Conservation (phyloP, 1,140 invertebrate species). For the Conopomorpha cramerella region DNA sequence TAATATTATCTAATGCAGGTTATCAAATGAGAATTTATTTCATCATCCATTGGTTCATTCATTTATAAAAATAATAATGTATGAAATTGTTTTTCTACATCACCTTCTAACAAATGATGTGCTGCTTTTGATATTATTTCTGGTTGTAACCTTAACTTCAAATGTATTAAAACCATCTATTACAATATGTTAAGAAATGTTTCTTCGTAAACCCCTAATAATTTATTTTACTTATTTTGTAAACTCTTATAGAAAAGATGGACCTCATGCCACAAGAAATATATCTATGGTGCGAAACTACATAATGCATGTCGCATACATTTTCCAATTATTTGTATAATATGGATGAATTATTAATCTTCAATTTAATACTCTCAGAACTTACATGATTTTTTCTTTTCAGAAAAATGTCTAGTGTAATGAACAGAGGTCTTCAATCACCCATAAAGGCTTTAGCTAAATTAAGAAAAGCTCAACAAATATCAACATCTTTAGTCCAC, state of each 20-base stretch:
- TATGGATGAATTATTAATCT: background rate
- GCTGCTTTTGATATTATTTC: too few relatives aligned
- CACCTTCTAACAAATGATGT: too few relatives aligned
- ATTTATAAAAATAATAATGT: too few relatives aligned
- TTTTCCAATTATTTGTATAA: background rate
- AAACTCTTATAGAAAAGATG: conserved; percentile 12
- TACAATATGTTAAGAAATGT: too few relatives aligned
- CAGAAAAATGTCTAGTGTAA: conserved; percentile 32
- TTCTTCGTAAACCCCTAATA: too few relatives aligned
- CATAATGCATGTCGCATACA: background rate
- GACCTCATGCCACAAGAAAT: background rate
- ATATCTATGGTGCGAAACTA: background rate
- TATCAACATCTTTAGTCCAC: conserved; percentile 48
- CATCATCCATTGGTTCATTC: too few relatives aligned
- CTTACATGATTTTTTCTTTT: conserved; percentile 2
- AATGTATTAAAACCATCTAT: too few relatives aligned
- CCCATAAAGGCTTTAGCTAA: conserved; percentile 31
- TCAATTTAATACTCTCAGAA: background rate
- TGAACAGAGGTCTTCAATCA: conserved; percentile 37
- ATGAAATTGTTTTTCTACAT: too few relatives aligned
- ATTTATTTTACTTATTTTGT: conserved; percentile 30
- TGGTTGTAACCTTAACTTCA: too few relatives aligned
- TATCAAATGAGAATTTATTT: too few relatives aligned
- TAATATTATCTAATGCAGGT: too few relatives aligned
- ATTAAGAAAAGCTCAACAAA: conserved; percentile 23